Evolutionary conservation across 2,888 invertebrate species (phyloP).

Genomic region (Rhagonycha fulva): DNA sequence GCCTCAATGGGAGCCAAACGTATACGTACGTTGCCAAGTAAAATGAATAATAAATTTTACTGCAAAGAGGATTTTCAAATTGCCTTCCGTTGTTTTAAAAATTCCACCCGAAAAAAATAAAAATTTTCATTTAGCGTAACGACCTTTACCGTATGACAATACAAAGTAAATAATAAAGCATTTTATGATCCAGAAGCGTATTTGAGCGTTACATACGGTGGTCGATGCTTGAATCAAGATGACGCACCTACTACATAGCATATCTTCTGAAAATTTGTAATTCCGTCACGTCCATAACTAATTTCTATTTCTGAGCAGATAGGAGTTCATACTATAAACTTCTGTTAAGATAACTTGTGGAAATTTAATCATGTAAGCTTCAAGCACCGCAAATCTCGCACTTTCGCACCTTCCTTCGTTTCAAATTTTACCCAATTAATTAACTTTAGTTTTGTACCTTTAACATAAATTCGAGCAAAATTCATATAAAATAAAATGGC

Average conservation of each 20-base stretch:
- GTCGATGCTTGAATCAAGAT: neutral
- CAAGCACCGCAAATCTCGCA: constrained; percentile 8
- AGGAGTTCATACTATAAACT: constrained; percentile 11
- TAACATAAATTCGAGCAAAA: neutral
- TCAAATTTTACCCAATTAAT: constrained; percentile 3
- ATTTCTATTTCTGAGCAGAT: constrained; percentile 5
- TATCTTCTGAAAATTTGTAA: constrained; percentile 1
- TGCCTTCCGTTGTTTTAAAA: too few relatives aligned
- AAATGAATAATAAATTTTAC: neutral
- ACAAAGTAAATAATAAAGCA: neutral
- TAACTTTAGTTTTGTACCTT: neutral
- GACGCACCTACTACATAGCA: neutral
- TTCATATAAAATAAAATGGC: neutral
- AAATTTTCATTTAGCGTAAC: neutral
- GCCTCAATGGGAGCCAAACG: neutral
- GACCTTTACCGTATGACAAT: neutral
- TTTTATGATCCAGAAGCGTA: constrained; percentile 3
- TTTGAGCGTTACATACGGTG: neutral
- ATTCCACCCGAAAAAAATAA: neutral
- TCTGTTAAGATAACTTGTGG: constrained; percentile 7
- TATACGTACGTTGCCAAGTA: neutral
- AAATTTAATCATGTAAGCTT: constrained; percentile 8
- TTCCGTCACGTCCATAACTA: constrained; percentile 8
- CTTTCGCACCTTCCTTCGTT: constrained; percentile 6
- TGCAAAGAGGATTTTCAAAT: neutral